Evolutionary conservation across 1,140 invertebrate species (phyloP), one percentile per base, ranked within the genome.

Genomic region (Chrysomallon squamiferum): DNA sequence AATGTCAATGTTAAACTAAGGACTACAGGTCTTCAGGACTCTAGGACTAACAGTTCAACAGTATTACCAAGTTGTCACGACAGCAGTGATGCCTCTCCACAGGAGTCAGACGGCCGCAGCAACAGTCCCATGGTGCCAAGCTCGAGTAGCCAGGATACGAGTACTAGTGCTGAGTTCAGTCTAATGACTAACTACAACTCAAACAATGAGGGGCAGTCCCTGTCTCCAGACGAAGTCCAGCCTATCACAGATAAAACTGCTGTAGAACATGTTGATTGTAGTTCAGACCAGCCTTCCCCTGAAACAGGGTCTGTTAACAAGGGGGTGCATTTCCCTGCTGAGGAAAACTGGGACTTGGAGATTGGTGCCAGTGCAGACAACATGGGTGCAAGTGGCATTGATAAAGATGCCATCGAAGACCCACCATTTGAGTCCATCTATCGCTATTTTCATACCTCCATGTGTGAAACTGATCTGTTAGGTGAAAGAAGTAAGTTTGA

Each of bases 141-240:
- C 50, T 71, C 71, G 22, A 73, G 71, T 54, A 77, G 75, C 57
- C 73, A 75, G 65, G 62, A 74, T 35, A 79, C 74, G 18, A 79
- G 74, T 62, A 79, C 72, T 6, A 82, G 78, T 68, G 78, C 74
- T 11, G 80, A 82, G 54, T 82, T 77, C 43, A 79, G 68, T 71
- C 29, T 73, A 30, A 66, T 60, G 43, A 59, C 68, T 25, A 76
- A 76, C 56, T 72, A 65, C 41, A 73, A 38, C 35, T 38, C 71
- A 32, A 64, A 70, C 38, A 69, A 65, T 43, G 76, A 76, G 52
- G 61, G 13, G 54, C 71, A 41, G 33, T 66, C 58, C 25, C 69
- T 65, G n/a, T 73, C 72, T 11, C 69, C 67, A 47, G 65, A 69
- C 25, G 69, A 74, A 13, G 33, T 60, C 15, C 50, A 54, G 13